Evolutionary conservation across 2,113 vertebrate genomes (phyloP).

Genomic region (Xenotilapia caudafasciata): DNA sequence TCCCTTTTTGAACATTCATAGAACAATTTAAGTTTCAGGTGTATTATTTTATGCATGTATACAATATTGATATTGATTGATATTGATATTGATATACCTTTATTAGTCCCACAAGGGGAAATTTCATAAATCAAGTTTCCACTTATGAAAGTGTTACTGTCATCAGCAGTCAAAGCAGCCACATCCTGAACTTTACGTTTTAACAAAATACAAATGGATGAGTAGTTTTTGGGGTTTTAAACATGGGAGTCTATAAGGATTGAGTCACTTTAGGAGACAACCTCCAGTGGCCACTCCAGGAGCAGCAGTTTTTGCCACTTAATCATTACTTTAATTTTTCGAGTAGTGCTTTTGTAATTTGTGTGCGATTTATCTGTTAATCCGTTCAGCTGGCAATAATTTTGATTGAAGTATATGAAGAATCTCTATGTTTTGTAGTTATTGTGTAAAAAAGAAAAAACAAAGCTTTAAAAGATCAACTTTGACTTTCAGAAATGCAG

Average conservation of each 20-base stretch:
- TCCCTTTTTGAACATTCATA: background rate
- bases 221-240: background rate
- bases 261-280: background rate
- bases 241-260: background rate
- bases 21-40: background rate
- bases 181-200: background rate
- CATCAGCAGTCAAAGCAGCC: background rate
- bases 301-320: background rate
- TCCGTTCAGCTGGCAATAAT: rapidly evolving
- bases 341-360: background rate
- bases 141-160: background rate
- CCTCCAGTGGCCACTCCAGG: background rate
- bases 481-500: background rate
- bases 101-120: too few relatives aligned
- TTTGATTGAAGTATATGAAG: rapidly evolving
- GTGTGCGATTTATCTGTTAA: background rate
- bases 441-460: background rate
- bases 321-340: background rate
- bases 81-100: too few relatives aligned
- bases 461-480: background rate
- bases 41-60: background rate
- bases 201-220: background rate
- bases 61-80: too few relatives aligned
- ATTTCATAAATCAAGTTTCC: background rate
- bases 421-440: background rate